Evolutionary conservation across 2,113 vertebrate species (phyloP), one percentile per base, ranked within the genome.

Genomic region (Oxyruncus cristatus): DNA sequence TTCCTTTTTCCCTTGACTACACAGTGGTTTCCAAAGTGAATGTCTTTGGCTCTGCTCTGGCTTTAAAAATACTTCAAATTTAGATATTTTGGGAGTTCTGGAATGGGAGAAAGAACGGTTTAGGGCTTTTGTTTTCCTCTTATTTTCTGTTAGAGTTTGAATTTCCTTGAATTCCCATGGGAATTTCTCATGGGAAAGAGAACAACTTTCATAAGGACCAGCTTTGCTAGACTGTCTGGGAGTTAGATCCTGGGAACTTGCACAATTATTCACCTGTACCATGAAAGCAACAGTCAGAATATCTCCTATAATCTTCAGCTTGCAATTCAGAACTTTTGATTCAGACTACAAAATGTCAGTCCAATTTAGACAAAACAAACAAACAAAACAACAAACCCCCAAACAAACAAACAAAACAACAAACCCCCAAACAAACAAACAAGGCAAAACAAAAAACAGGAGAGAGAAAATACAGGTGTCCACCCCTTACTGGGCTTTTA

Each of bases 121-220:
- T 20, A 66, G 19, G 50, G 35, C n/a, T 97, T 95, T 96, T 96
- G 81, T 75, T 21, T 85, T 93, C 77, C 92, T 94, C 67, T 96
- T 97, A 75, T 88, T 95, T 90, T 92, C 41, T 92, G 95, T 71
- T 65, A 61, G 66, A 93, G 79, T 96, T 94, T 96, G 67, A 85
- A 84, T 97, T 97, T 97, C 85, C 95, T 95, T 92, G 41, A 96
- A 96, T 97, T 97, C 94, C 85, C 63, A n/a, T 61, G 89, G 80
- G 97, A 97, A 97, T 61, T 68, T 67, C 39, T 16, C 28, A 26
- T 41, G 71, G 55, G 41, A 90, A 83, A 87, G 80, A 93, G 91
- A 95, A 35, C 58, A 83, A 50, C 42, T 92, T 94, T 92, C 52
- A 55, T 33, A 88, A 86, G 18, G 27, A 85, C 46, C 41, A 52